A percentile compares a stretch with the other conserved stretches of the same genome.
Conservation (phyloP, 2,888 invertebrate species). For the Lycia hirtaria region DNA sequence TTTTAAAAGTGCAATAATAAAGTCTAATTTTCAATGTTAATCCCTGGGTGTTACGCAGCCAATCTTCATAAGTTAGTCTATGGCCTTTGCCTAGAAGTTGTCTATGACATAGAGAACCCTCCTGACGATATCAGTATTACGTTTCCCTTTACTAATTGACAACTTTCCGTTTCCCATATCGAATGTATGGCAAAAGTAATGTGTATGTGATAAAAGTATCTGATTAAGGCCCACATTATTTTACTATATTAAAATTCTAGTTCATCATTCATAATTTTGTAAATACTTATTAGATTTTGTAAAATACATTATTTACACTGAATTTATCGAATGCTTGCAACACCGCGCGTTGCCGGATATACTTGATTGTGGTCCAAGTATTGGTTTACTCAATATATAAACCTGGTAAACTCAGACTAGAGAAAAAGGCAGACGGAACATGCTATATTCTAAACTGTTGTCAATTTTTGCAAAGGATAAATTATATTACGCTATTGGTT, state of each 20-base stretch:
- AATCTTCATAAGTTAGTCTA: too few species aligned
- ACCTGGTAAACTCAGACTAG: constrained; percentile 16
- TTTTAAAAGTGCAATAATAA: too few species aligned
- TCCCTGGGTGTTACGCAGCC: too few species aligned
- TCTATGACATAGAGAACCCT: too few species aligned
- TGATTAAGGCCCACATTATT: constrained; percentile 74
- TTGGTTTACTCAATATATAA: constrained; percentile 28
- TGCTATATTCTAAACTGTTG: too few species aligned
- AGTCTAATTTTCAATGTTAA: too few species aligned
- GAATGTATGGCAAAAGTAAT: constrained; percentile 58
- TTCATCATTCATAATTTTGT: constrained; percentile 71
- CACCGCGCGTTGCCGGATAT: constrained; percentile 29
- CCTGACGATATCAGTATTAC: constrained; percentile 55
- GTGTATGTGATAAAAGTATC: constrained; percentile 79
- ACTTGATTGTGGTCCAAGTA: constrained; percentile 30
- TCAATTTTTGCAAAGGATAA: too few species aligned
- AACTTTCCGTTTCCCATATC: constrained; percentile 56
- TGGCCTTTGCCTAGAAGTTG: too few species aligned
- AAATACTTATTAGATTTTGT: constrained; percentile 76
- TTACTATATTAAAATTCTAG: constrained; percentile 71
- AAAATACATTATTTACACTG: constrained; percentile 59
- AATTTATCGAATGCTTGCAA: constrained; percentile 42
- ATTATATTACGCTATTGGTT: too few species aligned
- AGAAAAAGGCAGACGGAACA: too few species aligned
- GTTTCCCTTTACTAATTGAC: constrained; percentile 63